Base-by-base conservation (phyloP, 1,140 invertebrate genomes). In the Heliconius eleuchia region DNA sequence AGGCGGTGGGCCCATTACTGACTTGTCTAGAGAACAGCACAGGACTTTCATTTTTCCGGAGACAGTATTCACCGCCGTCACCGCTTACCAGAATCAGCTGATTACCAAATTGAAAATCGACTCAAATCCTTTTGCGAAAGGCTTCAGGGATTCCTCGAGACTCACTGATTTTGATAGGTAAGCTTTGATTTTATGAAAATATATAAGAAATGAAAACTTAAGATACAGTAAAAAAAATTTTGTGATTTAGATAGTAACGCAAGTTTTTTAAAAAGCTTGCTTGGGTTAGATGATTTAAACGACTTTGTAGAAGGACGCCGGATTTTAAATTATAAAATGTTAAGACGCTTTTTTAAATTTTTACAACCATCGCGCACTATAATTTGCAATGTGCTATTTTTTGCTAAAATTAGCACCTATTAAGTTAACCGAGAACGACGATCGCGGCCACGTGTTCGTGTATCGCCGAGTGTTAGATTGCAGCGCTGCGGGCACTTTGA, bases 1-100 rank as follows among this genome's bases (percentile, higher is more conserved):
- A 46, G 91, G 92, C 4, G 85, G 96, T 85, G 95, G 96, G 42
- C 95, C 96, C 85, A 97, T 97, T 90, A 96, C 99, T 72, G 98
- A 99, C 86, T 85, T 95, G 19, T 95, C 96, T 77, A 95, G 97
- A 78, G 94, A 95, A 71, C 97, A 98, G 95, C 98, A 97, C 95
- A 97, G 96, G 96, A 99, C 96, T 77, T 98, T 97, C 96, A 96
- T 99, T 74, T 99, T 99, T 95, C 97, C 98, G 23, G 99, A 99
- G 95, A 98, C 98, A 0, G 98, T 99, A 78, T 99, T 99, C 95
- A 99, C 99, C 9, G 99, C 99, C 1, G 99, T 99, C 70, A 99
- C 99, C 4, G 99, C 99, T 19, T 99, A 99, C 95, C 99, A 99
- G 95, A 99, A 99, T 94, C 98, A 99, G 95, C 95, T 99, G 95